Conservation (phyloP, 2,797 vertebrate genomes). For the Myotis planiceps region DNA sequence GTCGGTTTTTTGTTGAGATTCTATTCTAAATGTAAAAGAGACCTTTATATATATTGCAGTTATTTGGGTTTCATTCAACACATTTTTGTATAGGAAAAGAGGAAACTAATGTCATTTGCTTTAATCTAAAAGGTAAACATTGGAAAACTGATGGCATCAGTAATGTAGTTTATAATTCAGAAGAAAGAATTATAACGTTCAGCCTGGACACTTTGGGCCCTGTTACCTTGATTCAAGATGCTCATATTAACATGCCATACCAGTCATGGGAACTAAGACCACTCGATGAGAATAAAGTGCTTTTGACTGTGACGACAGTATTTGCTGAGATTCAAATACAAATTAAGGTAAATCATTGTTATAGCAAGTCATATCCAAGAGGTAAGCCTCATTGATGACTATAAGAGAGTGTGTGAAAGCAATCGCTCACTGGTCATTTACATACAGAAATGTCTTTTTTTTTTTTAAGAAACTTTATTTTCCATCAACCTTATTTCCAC, state of each 20-base stretch:
- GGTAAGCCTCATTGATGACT: not conserved
- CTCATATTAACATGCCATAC: constrained; percentile 92
- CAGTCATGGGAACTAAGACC: constrained; percentile 93
- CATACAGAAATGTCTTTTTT: not conserved
- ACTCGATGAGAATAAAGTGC: constrained; percentile 84
- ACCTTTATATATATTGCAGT: not conserved
- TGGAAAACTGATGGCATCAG: constrained; percentile 92
- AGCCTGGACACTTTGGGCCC: constrained; percentile 88
- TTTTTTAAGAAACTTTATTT: not conserved
- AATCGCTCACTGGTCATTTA: not conserved
- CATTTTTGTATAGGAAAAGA: not conserved
- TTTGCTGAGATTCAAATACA: constrained; percentile 89
- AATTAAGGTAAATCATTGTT: constrained; percentile 87
- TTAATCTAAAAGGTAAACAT: constrained; percentile 83
- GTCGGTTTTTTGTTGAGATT: not conserved
- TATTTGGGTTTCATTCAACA: not conserved
- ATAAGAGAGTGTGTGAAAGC: not conserved
- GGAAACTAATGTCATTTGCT: constrained; percentile 18
- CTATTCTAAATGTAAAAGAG: not conserved
- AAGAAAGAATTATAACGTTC: constrained; percentile 87
- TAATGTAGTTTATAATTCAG: constrained; percentile 75
- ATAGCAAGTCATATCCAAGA: not conserved
- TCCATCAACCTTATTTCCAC: not conserved
- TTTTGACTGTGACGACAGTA: constrained; percentile 86
- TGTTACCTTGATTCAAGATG: constrained; percentile 91